Base-by-base conservation (phyloP, 2,888 invertebrate genomes). In the Germaria angustata region DNA sequence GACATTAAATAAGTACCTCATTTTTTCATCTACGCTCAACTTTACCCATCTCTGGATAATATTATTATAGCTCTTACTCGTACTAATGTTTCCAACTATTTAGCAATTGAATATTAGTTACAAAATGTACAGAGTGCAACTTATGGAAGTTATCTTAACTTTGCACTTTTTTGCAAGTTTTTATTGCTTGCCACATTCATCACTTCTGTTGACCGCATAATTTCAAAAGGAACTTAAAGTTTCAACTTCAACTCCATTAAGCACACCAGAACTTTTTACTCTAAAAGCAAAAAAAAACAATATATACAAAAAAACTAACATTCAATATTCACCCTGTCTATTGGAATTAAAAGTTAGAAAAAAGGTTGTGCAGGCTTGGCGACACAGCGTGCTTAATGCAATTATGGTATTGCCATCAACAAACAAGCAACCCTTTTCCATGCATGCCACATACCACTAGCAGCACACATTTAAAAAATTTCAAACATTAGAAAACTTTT, bases 201-300 rank as follows among this genome's bases (percentile, higher is more conserved):
- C 82, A 82, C 82, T 82, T 75, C 63, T 75, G 69, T 81, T 78
- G 81, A 75, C 78, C 78, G 82, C 82, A 82, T 75, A 79, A 75
- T 82, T 82, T 75, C 51, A 46, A 71, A 82, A 82, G 69, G 78
- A 75, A 81, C 72, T 81, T 69, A 69, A 71, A 82, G 78, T 79
- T 79, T 69, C 63, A 41, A 78, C 78, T 82, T 82, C 82, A 66
- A 82, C 82, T 82, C 82, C 82, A 82, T 82, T 82, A 82, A 79
- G 75, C 78, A 82, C 69, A 79, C 75, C 69, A 55, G 6, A 82
- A 82, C 69, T 79, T 82, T 68, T 24, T 7, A 13, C 39, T 44
- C 11, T n/a, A 15, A 13, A 34, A 15, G 28, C 9, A 69, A 34
- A n/a, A 59, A 46, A 44, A 51, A 76, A 39, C 9, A n/a, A n/a